Conservation (phyloP, 2,888 invertebrate species). For the Andrena minutula region DNA sequence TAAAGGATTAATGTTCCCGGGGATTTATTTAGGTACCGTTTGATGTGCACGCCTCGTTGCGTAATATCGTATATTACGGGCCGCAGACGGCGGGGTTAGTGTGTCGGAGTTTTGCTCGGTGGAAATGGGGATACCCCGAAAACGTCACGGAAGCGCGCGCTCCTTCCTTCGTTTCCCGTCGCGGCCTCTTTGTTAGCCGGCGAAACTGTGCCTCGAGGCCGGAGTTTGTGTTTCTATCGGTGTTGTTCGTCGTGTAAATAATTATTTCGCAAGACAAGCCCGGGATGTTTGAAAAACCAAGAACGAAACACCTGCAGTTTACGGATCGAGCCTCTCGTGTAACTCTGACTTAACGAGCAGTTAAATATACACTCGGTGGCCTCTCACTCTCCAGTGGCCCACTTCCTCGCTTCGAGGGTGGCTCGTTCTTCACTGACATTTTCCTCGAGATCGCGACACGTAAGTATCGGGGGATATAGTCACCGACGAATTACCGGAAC, state of each 20-base stretch:
- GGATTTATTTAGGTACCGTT: slow-evolving; percentile 38
- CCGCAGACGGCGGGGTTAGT: background rate
- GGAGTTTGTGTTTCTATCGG: background rate
- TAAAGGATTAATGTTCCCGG: slow-evolving; percentile 32
- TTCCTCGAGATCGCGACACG: slow-evolving; percentile 1
- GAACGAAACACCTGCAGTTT: slow-evolving; percentile 55
- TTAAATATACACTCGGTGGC: slow-evolving; percentile 74
- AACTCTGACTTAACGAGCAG: slow-evolving; percentile 73
- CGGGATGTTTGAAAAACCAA: slow-evolving; percentile 39
- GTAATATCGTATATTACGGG: slow-evolving; percentile 8
- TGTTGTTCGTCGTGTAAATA: background rate
- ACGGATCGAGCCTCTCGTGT: slow-evolving; percentile 56
- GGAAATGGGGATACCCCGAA: background rate
- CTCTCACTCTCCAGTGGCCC: slow-evolving; percentile 79
- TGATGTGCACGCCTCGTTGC: background rate
- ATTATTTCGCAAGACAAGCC: slow-evolving; percentile 16
- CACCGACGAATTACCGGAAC: background rate
- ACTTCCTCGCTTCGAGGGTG: slow-evolving; percentile 72
- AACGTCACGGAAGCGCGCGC: background rate
- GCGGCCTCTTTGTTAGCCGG: too few relatives aligned
- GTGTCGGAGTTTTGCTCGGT: background rate
- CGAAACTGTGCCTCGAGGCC: background rate
- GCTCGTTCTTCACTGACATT: slow-evolving; percentile 42
- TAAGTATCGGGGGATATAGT: background rate
- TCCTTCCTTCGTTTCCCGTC: background rate